Base-by-base conservation (phyloP, 2,888 invertebrate genomes). In the Epistrophella euchroma region DNA sequence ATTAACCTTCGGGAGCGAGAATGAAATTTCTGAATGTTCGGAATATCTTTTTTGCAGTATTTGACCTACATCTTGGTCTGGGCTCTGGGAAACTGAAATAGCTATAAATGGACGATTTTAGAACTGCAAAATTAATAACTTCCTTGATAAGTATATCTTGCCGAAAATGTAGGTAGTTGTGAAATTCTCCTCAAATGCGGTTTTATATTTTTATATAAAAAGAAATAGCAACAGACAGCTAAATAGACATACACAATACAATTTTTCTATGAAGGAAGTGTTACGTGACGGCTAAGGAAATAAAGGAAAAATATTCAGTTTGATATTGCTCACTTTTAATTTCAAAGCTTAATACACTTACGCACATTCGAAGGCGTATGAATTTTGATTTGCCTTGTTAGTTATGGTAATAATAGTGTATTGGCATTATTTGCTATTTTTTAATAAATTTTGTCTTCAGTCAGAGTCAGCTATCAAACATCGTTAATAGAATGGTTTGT, bases 161-260 rank as follows among this genome's bases (percentile, higher is more conserved):
- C n/a, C n/a, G n/a, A n/a, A n/a, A n/a, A n/a, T n/a, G n/a, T n/a
- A n/a, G n/a, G n/a, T n/a, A n/a, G 32, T 11, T 19, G 19, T 28
- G 62, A 64, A 64, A 64, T 64, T 45, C 62, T 2, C 62, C 40
- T 45, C 0, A 28, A 2, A 17, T 15, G n/a, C n/a, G 4, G 25
- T 43, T 64, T n/a, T 7, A 28, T 25, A 45, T 64, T n/a, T 7
- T 45, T 25, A 45, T 28, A 40, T 64, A 11, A 64, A 43, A 25
- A 28, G 22, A 64, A 45, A 64, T 64, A 45, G 9, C 62, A 64
- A 64, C 62, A 45, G 62, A 64, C 25, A 45, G 6, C 25, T 28
- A 28, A 6, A 37, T 19, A 62, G 62, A 22, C 4, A 25, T n/a
- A n/a, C n/a, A n/a, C n/a, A n/a, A 25, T 2, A 28, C 13, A n/a